Base-by-base conservation (phyloP, 2,888 invertebrate genomes). In the Eutolmus rufibarbis region DNA sequence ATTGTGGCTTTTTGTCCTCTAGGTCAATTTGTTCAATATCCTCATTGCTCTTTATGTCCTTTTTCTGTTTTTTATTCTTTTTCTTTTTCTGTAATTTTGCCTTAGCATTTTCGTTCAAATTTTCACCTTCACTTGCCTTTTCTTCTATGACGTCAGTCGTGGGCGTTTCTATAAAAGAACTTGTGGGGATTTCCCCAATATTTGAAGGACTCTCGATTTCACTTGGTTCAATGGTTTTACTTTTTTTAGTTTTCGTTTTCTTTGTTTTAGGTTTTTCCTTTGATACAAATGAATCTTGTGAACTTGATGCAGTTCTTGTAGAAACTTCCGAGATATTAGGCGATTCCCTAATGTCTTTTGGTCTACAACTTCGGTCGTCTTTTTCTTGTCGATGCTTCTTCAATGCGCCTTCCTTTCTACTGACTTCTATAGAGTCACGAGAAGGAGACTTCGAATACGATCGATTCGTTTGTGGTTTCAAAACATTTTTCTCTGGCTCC, bases 21-120 rank as follows among this genome's bases (percentile, higher is more conserved):
- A 85, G 74, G 19, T 85, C 43, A 51, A 87, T 76, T 7, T 77
- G 43, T 51, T 88, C 88, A 81, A 86, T 88, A 74, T 40, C 74
- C 7, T 87, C 78, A 90, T 93, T 93, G 19, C 56, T 57, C 88
- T 92, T 89, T 90, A 88, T 90, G 91, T 87, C 86, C 87, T 88
- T 85, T 87, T 89, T 86, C 57, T 87, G 85, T 74, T 89, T 89
- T 78, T 82, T 86, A 56, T 34, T 91, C 5, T 89, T 87, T 90
- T 91, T 92, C 87, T 90, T 92, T 90, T 91, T 91, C 76, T 89
- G 88, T 57, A 87, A 88, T 88, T 91, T 90, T 16, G 89, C 88
- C 85, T 57, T 77, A 88, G 92, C 91, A 89, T 91, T 91, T 5
- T 92, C 89, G 87, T 91, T 91, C 87, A 90, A 92, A 87, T 91